Evolutionary conservation across 2,113 vertebrate species (phyloP).

Genomic region (Uria lomvia): DNA sequence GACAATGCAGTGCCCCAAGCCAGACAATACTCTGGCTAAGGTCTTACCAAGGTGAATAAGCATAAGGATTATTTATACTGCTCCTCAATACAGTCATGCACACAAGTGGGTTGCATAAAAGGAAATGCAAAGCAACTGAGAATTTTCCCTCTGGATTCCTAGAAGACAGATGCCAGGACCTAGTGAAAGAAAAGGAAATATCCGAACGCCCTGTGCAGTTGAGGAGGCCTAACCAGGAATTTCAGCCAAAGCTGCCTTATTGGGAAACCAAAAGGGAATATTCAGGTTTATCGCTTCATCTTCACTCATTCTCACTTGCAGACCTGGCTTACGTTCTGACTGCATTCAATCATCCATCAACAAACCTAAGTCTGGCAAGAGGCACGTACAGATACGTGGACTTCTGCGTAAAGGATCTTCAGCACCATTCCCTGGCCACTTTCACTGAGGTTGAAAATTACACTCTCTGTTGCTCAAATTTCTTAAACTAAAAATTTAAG

Average conservation of each 20-base stretch:
- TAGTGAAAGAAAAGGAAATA: background rate
- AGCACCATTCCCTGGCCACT: background rate
- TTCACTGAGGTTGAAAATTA: background rate
- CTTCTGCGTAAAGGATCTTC: background rate
- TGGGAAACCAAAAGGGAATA: background rate
- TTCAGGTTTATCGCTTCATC: background rate
- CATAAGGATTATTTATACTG: background rate
- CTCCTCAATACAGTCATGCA: background rate
- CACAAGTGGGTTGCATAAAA: background rate
- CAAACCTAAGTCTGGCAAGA: background rate
- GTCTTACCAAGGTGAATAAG: background rate
- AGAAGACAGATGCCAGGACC: background rate
- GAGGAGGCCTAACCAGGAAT: background rate
- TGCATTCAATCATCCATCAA: background rate
- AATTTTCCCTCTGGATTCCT: background rate
- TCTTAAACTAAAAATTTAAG: background rate
- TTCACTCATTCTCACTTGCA: background rate
- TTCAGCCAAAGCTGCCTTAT: background rate
- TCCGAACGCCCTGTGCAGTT: background rate
- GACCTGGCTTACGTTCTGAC: background rate
- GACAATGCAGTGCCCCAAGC: background rate
- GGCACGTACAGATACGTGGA: rapidly evolving
- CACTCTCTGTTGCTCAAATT: background rate
- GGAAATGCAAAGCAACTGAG: background rate
- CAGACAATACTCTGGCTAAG: background rate